Base-by-base conservation (phyloP, 2,888 invertebrate genomes). In the Hyposoter dolosus region DNA sequence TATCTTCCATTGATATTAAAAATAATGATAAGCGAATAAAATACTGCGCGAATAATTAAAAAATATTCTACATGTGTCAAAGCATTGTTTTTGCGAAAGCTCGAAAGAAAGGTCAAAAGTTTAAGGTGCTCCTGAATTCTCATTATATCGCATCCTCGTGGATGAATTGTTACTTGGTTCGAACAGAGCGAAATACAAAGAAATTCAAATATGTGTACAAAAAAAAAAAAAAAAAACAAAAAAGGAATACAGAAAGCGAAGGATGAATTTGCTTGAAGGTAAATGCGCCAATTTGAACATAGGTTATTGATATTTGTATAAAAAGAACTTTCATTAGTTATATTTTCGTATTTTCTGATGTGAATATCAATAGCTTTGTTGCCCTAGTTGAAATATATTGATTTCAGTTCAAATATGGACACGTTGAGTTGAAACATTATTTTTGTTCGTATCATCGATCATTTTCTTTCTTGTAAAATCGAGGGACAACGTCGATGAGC, bases 341-440 rank as follows among this genome's bases (percentile, higher is more conserved):
- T 88, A 88, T 88, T 88, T 88, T 88, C 86, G 79, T 88, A 86
- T 88, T 88, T 84, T 85, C 83, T 81, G 81, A 86, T 82, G 83
- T 86, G 72, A 81, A 81, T 81, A 82, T 65, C 60, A 56, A 83
- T 88, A 86, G 83, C 76, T 86, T 75, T 76, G 84, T 84, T 82
- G 56, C 68, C 69, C 66, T 19, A 32, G 72, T 76, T 71, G 43
- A 75, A 81, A 63, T 3, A 60, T 50, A 66, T 77, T 69, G 15
- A 43, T 77, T 45, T 84, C 35, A 45, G 50, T 81, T 82, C 56
- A 35, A 28, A 78, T 72, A 72, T 50, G 23, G 28, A 17, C 50
- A 72, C 47, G 47, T 5, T 84, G 53, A 19, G 47, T 75, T 45
- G 19, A 43, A 50, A 40, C 74, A 15, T 71, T 75, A 45, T 60